These are phyloP conservation scores for Tachystola acroxantha DNA, from an alignment of 2,888 invertebrate species.

Conservation along the genomic window DNA sequence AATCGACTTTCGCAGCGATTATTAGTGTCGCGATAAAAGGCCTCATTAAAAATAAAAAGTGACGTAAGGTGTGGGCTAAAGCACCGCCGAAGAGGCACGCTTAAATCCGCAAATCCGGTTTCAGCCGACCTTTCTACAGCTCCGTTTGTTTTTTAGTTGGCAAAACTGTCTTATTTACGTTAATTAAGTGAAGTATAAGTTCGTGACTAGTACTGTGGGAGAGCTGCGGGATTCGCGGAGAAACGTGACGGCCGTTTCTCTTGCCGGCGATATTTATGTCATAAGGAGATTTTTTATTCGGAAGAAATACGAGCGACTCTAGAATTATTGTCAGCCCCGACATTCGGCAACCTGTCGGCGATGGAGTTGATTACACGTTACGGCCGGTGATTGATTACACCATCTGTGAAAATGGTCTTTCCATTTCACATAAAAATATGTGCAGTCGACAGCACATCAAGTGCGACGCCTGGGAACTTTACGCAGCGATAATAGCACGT, in stretches of 20 bases:
- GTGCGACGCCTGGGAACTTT: too few relatives aligned
- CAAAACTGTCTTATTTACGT: slow-evolving; percentile 74
- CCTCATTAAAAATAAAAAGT: slow-evolving; percentile 64
- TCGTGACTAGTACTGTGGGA: slow-evolving; percentile 73
- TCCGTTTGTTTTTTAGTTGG: slow-evolving; percentile 58
- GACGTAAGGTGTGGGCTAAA: slow-evolving; percentile 57
- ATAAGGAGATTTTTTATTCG: slow-evolving; percentile 18
- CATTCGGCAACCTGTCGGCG: slow-evolving; percentile 5
- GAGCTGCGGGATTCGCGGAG: slow-evolving; percentile 28
- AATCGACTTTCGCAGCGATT: slow-evolving; percentile 33
- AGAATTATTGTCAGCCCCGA: slow-evolving; percentile 7
- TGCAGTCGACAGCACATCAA: too few relatives aligned
- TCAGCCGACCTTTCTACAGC: slow-evolving; percentile 48
- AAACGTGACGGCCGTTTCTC: slow-evolving; percentile 44
- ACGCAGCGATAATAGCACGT: too few relatives aligned
- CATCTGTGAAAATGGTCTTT: not conserved
- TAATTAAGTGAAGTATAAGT: slow-evolving; percentile 78
- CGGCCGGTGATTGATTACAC: slow-evolving; percentile 4
- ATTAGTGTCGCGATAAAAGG: slow-evolving; percentile 43
- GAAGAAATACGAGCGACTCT: slow-evolving; percentile 4
- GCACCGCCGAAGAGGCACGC: slow-evolving; percentile 22
- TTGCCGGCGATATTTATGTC: slow-evolving; percentile 31
- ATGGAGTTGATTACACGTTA: slow-evolving; percentile 1
- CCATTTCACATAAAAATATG: too few relatives aligned
- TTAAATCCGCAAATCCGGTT: slow-evolving; percentile 54